Evolutionary conservation across 2,888 invertebrate species (phyloP), one percentile per base, ranked within the genome.

Genomic region (Chymomyza amoena): DNA sequence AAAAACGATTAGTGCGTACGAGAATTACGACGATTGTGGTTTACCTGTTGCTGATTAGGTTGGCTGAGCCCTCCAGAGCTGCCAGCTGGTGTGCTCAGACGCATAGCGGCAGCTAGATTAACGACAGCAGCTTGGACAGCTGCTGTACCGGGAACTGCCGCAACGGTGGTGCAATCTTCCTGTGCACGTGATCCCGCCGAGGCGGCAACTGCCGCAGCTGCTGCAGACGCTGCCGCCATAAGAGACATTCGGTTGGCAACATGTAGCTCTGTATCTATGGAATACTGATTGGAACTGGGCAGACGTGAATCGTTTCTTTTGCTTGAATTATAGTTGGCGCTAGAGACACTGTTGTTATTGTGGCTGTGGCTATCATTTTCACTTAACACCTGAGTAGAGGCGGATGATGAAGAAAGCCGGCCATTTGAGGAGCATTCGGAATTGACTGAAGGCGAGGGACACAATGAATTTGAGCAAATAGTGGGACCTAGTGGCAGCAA

Each of bases 391-490:
- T 94, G 94, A 92, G 96, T 96, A 18, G 96, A 96, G 20, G 96
- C 95, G 39, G 96, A 95, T 25, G 96, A 96, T 15, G 96, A 96
- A 9, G 96, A 96, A 6, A 96, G 93, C 68, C 96, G 93, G 65
- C 96, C 96, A 87, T 96, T 96, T 39, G 96, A 96, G 28, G 96
- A 96, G 87, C 96, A 96, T 91, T 97, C 97, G 60, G 96, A 96
- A 91, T 96, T 96, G 20, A 95, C 96, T 52, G 96, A 96, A 1
- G 97, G 97, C 61, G 96, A 96, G 16, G 96, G 96, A 81, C 96
- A 95, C 93, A 94, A 93, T 20, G 95, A 94, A 90, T 94, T 94
- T 73, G 94, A 92, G 89, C 93, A 89, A 83, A 90, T 82, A 28
- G 79, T 78, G 64, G 79, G 73, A n/a, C 70, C 65, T 4, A 81